Evolutionary conservation across 2,888 invertebrate species (phyloP), one percentile per base, ranked within the genome.

Genomic region (Scrobipalpa costella): DNA sequence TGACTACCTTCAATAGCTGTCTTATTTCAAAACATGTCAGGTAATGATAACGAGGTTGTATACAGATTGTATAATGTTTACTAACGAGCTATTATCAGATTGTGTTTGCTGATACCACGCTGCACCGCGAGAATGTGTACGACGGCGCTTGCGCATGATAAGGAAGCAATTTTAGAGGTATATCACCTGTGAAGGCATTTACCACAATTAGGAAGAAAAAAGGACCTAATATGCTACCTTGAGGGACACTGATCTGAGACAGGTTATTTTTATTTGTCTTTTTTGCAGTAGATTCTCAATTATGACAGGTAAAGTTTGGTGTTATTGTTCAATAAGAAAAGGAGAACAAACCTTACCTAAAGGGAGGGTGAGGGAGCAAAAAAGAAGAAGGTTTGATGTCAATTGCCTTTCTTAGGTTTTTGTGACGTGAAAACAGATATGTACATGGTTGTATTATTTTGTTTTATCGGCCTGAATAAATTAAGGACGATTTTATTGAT

Each of bases 51-150:
- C 13, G 21, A 17, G 19, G 15, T 8, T 52, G 21, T 15, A 55
- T 55, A 55, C 8, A 15, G 55, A 55, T 59, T 49, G 49, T 63
- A 49, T n/a, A 57, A 49, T 63, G 63, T 63, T 63, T 63, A 57
- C 57, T 49, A 57, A 63, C 57, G 57, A 57, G 44, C 40, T 33
- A 57, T 44, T 63, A 63, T 63, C 63, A 57, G 63, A 63, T 63
- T 57, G 57, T 57, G 63, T 63, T 63, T 63, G 40, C 57, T 33
- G 63, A 63, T 63, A 57, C 47, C 49, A 61, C 34, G 57, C 11
- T 62, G 55, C 33, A 38, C n/a, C 34, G 15, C 36, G 63, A 44
- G 63, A 57, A 63, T 57, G 57, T 63, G 47, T 47, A 57, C 63
- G 21, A 57, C 21, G 62, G 36, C 55, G 62, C 57, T 44, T 44